phyloP scores from a whole-genome alignment of 1,140 invertebrate genomes.

The Drosophila nebulosa region DNA sequence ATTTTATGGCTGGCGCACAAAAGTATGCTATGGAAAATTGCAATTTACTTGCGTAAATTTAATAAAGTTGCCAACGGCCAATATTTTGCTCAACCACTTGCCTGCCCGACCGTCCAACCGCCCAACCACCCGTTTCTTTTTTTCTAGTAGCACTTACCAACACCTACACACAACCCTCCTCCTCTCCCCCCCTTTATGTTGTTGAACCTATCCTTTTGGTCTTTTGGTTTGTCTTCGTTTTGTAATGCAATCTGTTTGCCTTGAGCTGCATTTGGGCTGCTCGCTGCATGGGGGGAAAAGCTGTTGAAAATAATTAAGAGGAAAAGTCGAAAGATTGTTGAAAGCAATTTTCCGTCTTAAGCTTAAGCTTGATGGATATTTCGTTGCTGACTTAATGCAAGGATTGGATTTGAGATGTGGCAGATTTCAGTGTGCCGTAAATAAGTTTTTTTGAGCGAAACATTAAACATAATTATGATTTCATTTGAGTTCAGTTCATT shows the following conservation, averaged over 20 bases:
- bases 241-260: slow-evolving; percentile 63
- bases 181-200: background rate
- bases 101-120: background rate
- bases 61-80: slow-evolving; percentile 56
- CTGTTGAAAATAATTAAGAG: slow-evolving; percentile 74
- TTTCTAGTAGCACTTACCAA: background rate
- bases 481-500: too few species aligned
- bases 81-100: slow-evolving; percentile 1
- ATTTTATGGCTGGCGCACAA: slow-evolving; percentile 32
- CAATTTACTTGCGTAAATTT: slow-evolving; percentile 74
- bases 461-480: background rate
- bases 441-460: background rate
- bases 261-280: slow-evolving; percentile 29
- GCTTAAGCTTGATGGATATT: slow-evolving; percentile 29
- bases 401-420: background rate
- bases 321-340: slow-evolving; percentile 30
- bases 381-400: background rate
- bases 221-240: slow-evolving; percentile 47
- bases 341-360: background rate
- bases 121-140: background rate
- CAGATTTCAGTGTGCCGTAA: background rate
- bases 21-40: slow-evolving; percentile 58
- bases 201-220: background rate
- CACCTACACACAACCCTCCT: background rate
- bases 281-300: slow-evolving; percentile 50